Base-by-base conservation (phyloP, 2,797 vertebrate species). In the Sparus aurata region DNA sequence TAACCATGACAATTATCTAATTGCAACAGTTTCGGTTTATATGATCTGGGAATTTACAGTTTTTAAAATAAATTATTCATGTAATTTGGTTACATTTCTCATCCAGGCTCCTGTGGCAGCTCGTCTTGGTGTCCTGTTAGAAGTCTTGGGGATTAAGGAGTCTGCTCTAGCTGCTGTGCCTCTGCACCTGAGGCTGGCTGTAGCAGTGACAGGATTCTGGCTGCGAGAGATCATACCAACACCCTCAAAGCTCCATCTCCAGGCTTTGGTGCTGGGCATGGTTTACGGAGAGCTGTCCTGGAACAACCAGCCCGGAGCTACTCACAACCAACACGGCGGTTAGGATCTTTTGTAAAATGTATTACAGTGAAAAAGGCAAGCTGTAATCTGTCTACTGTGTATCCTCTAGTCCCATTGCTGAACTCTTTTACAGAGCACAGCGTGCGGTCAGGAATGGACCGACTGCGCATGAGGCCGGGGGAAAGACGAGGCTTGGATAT, bases 151-250 rank as follows among this genome's bases (percentile, higher is more conserved):
- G 23, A 92, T 96, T 72, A 95, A 93, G 17, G 92, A 90, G 55
- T 82, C 83, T 12, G 34, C 73, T 34, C 82, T 98, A 50, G 88
- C 94, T 49, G 20, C 90, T 0, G 2, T 97, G 57, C 97, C 96
- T 10, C 57, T 85, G 17, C 89, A 94, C 68, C 73, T 98, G 68
- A 93, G 92, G 30, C 87, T 99, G 72, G 92, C 96, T 20, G 13
- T 96, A 53, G 96, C 96, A 70, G 95, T 96, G 64, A 97, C 95
- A 0, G 95, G 92, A 85, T 98, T 96, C 84, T 99, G 98, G 98
- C 60, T 95, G 77, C 72, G 63, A 75, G 88, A 91, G 71, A 91
- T 94, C 15, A 93, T 89, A 58, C 95, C 95, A 2, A 93, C 80
- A 80, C 95, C 96, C 13, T 94, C 94, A 9, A 80, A 90, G 61